Base-by-base conservation (phyloP, 2,797 vertebrate genomes). In the Meda fulgida region DNA sequence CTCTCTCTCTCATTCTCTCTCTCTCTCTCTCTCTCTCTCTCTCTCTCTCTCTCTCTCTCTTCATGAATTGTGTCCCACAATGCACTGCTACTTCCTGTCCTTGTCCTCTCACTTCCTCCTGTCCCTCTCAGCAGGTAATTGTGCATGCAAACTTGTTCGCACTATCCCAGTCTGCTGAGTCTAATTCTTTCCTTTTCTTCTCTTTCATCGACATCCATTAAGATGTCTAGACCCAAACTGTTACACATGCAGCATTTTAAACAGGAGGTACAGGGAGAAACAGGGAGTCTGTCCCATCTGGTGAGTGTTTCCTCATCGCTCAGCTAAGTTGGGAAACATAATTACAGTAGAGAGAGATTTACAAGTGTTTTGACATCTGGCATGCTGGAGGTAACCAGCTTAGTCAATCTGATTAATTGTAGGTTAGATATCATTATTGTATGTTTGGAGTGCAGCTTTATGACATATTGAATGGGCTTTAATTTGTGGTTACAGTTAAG, bases 141-240 rank as follows among this genome's bases (percentile, higher is more conserved):
- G 8, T n/a, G 19, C 43, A 16, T 89, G 87, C 87, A 92, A 93
- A 95, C 94, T 93, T 91, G 91, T 94, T 94, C 78, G 89, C 93
- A 19, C 63, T 72, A 11, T 51, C 89, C 91, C 79, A 90, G 92
- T 92, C 91, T 92, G 86, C 91, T 91, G 92, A 19, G 84, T 90
- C 92, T 89, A 90, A 88, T 85, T 83, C 90, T 92, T 88, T 89
- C 81, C 87, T 91, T 82, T 82, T 79, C 80, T 69, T 53, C 36
- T 78, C 85, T 51, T 72, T 46, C 55, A 31, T 71, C 21, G 70
- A 18, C 46, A 43, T 80, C 29, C 55, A 7, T 78, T 48, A 51
- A 83, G 70, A 31, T 79, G 65, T 43, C 72, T 66, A 76, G 70
- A 81, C 58, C 72, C 73, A 85, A 73, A 67, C 19, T 14, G 53